Evolutionary conservation across 2,888 invertebrate species (phyloP).

Genomic region (Hypomecis punctinalis): DNA sequence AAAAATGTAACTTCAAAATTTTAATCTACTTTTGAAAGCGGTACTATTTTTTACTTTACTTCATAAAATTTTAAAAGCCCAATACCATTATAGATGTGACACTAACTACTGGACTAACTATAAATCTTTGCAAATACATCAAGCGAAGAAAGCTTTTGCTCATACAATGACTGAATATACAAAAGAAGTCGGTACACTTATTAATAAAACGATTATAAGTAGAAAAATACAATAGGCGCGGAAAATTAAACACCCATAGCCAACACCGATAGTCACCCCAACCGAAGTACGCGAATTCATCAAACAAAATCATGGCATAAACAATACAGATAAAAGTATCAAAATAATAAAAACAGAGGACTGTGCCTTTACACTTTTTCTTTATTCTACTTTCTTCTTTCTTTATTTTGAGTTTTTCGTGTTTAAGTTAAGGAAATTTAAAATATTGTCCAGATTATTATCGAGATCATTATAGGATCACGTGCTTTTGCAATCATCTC

Average conservation of each 20-base stretch:
- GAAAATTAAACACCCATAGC: conserved; percentile 71
- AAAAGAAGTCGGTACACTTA: conserved; percentile 34
- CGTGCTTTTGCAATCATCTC: too few relatives aligned
- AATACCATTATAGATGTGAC: conserved; percentile 7
- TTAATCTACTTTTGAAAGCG: conserved; percentile 16
- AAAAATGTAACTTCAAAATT: neutral
- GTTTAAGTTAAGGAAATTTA: neutral
- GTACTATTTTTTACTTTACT: neutral
- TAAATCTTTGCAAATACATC: conserved; percentile 13
- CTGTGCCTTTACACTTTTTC: too few relatives aligned
- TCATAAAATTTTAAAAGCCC: conserved; percentile 21
- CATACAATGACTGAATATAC: conserved; percentile 36
- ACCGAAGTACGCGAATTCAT: conserved; percentile 70
- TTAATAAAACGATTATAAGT: conserved; percentile 47
- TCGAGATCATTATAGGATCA: neutral
- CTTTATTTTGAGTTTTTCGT: neutral
- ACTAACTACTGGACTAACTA: conserved; percentile 5
- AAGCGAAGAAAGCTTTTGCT: conserved; percentile 36
- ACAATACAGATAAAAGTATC: too few relatives aligned
- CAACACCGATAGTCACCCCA: conserved; percentile 73
- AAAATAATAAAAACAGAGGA: too few relatives aligned
- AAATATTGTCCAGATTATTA: neutral
- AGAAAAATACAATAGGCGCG: conserved; percentile 55
- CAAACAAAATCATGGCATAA: conserved; percentile 64
- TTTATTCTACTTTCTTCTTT: too few relatives aligned